Evolutionary conservation across 2,113 vertebrate species (phyloP).

Genomic region (Pseudorasbora parva): DNA sequence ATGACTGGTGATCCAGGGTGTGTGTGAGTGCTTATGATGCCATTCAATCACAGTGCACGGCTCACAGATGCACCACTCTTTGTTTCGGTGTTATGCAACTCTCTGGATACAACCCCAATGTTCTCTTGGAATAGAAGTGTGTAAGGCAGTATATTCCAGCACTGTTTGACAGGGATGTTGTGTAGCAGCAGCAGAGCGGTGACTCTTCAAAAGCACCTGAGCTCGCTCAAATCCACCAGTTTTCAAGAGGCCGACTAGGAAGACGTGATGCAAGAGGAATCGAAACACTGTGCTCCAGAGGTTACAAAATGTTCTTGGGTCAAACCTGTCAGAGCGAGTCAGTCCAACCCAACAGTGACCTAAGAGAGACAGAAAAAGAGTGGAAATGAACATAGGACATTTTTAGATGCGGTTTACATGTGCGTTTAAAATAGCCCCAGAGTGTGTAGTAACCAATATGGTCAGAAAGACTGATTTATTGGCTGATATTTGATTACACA

Average conservation of each 20-base stretch:
- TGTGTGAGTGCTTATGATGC: background rate
- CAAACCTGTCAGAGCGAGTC: constrained; percentile 27
- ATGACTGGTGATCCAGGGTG: constrained; percentile 15
- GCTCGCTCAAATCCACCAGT: background rate
- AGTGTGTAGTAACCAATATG: background rate
- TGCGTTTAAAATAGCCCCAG: background rate
- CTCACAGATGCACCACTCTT: background rate
- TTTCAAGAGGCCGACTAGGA: background rate
- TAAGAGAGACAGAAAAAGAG: constrained; percentile 4
- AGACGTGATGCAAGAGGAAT: background rate
- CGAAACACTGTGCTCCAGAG: background rate
- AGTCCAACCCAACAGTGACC: background rate
- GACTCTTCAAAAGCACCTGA: background rate
- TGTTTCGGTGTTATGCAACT: constrained; percentile 22
- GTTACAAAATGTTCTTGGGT: constrained; percentile 43
- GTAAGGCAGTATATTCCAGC: constrained; percentile 23
- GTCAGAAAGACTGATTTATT: too few relatives aligned
- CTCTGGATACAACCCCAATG: background rate
- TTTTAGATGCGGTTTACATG: constrained; percentile 2
- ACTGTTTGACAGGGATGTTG: background rate
- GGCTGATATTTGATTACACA: too few relatives aligned
- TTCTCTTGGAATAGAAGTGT: background rate
- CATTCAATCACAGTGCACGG: background rate
- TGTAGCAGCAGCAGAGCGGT: too few relatives aligned
- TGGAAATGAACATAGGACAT: background rate